Evolutionary conservation across 2,888 invertebrate genomes (phyloP).

Genomic region (Acleris literana): DNA sequence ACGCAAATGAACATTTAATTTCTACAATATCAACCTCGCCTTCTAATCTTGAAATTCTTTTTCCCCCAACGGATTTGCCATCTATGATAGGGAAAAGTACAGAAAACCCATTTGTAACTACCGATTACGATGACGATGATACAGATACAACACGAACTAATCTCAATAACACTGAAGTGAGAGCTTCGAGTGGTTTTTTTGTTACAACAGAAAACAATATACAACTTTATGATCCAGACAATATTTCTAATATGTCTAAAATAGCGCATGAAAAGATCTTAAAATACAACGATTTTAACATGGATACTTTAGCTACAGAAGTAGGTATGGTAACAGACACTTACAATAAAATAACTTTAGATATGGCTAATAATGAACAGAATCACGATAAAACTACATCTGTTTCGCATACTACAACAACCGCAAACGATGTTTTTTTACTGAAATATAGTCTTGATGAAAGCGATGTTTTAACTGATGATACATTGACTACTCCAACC

Average conservation of each 20-base stretch:
- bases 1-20: not conserved
- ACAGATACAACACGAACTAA: not conserved
- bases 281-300: too few species aligned
- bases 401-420: not conserved
- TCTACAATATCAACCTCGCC: not conserved
- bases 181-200: not conserved
- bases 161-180: not conserved
- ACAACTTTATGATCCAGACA: not conserved
- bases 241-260: not conserved
- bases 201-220: constrained; percentile 1
- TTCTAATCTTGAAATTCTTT: not conserved
- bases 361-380: not conserved
- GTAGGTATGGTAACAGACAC: constrained; percentile 1
- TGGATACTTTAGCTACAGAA: constrained; percentile 3
- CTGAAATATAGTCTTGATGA: not conserved
- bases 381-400: not conserved
- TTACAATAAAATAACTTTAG: not conserved
- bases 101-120: not conserved
- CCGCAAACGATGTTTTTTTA: not conserved
- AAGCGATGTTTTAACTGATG: not conserved
- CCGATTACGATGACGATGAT: not conserved
- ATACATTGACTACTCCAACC: not conserved
- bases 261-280: not conserved
- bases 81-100: not conserved
- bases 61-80: not conserved